Percentiles rank a stretch among this genome's conserved stretches.
These are phyloP conservation scores for Drosophila virilis DNA, from an alignment of 1,140 invertebrate species.

Conservation along the genomic window DNA sequence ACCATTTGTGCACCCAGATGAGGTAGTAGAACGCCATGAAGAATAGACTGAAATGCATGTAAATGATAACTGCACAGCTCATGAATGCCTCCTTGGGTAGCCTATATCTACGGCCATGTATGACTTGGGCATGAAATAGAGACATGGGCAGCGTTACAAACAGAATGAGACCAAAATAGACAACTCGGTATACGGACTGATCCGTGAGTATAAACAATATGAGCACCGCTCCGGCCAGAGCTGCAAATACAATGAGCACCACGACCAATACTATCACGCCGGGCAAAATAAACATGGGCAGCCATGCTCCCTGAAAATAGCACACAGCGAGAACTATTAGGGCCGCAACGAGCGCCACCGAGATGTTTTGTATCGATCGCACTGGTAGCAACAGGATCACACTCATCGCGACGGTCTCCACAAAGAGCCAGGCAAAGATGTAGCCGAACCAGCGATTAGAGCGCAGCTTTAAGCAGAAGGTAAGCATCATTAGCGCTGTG, in stretches of 20 bases:
- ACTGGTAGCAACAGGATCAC: constrained; percentile 15
- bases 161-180: constrained; percentile 19
- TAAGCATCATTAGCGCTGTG: constrained; percentile 5
- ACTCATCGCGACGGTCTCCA: constrained; percentile 5
- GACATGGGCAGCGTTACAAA: constrained; percentile 4
- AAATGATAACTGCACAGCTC: constrained; percentile 14
- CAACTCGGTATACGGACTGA: neutral
- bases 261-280: constrained; percentile 26
- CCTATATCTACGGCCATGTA: constrained; percentile 24
- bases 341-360: neutral
- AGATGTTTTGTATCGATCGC: neutral
- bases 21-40: constrained; percentile 16
- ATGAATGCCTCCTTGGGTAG: constrained; percentile 31
- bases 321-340: neutral
- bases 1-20: neutral
- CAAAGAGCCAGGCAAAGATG: constrained; percentile 20
- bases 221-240: constrained; percentile 1
- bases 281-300: constrained; percentile 30
- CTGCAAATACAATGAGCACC: constrained; percentile 7
- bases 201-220: constrained; percentile 15
- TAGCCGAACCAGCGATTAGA: constrained; percentile 4
- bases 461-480: neutral
- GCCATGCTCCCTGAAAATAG: constrained; percentile 33
- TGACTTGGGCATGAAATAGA: constrained; percentile 29
- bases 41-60: constrained; percentile 39